Base-by-base conservation (phyloP, 2,113 vertebrate species). In the Boleophthalmus pectinirostris region DNA sequence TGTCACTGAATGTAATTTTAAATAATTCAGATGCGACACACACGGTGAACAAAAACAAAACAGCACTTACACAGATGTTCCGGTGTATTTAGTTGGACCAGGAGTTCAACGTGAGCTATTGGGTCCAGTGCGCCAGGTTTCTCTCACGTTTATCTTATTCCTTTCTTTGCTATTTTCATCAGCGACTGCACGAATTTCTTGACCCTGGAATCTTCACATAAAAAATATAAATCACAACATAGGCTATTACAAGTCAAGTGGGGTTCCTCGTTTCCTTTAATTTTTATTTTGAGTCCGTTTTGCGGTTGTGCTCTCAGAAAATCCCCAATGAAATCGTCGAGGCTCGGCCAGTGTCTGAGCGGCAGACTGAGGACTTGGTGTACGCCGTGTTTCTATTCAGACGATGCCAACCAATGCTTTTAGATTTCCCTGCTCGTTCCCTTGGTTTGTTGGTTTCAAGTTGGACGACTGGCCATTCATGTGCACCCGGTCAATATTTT, bases 261-360 rank as follows among this genome's bases (percentile, higher is more conserved):
- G 3, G 66, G 25, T 33, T 47, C 63, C 53, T 73, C 14, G 54
- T 54, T 38, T 67, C 38, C 54, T n/a, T 0, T 45, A 9, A 75
- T 21, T 70, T 43, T 73, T 70, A 10, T 21, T 63, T 81, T 71
- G 67, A 0, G 3, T 43, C 1, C 53, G 58, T 66, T 29, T 78
- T 65, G 46, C 58, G 66, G 68, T 78, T 83, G 76, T 64, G 84
- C 64, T 72, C 73, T 78, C 70, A 69, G 73, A 84, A 87, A 87
- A 90, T 92, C 86, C 87, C 76, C 79, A 68, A 13, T 67, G 68
- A 79, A 89, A 83, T 46, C 86, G 89, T 88, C 89, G 85, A 87
- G 77, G 75, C 71, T 83, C 76, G 74, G 82, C 85, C 47, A 51
- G 75, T 18, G 33, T 64, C 16, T 21, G 70, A 70, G 75, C 72